phyloP scores from a whole-genome alignment of 2,113 vertebrate genomes.

The Passer domesticus region DNA sequence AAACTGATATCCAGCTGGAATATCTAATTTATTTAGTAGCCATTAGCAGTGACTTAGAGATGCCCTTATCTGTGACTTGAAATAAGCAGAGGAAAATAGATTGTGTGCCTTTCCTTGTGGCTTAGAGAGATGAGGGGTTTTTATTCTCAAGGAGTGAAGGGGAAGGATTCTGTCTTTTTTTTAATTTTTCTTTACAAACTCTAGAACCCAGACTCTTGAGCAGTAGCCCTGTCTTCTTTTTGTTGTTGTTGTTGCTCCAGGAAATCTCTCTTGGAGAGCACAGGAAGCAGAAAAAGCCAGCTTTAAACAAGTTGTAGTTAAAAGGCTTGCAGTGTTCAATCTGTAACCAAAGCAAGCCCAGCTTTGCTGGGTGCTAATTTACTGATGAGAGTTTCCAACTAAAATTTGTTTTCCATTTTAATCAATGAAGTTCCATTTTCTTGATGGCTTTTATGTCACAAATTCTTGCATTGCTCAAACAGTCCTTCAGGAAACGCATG shows the following conservation, averaged over 20 bases:
- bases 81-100: not conserved
- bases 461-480: not conserved
- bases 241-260: not conserved
- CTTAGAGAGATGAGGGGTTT: not conserved
- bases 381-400: not conserved
- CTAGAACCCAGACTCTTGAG: not conserved
- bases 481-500: conserved; percentile 35
- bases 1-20: not conserved
- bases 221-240: not conserved
- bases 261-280: not conserved
- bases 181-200: not conserved
- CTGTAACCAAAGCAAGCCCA: not conserved
- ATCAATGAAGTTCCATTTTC: not conserved
- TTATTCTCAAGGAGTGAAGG: not conserved
- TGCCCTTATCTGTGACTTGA: not conserved
- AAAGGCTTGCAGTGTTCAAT: not conserved
- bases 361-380: not conserved
- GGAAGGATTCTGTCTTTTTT: not conserved
- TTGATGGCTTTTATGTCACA: not conserved
- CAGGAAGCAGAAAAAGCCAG: not conserved
- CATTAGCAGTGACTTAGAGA: not conserved
- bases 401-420: not conserved
- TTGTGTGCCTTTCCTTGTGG: not conserved
- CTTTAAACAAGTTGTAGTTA: not conserved
- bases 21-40: not conserved